phyloP scores from a whole-genome alignment of 2,113 vertebrate species.

The Centropus unirufus region DNA sequence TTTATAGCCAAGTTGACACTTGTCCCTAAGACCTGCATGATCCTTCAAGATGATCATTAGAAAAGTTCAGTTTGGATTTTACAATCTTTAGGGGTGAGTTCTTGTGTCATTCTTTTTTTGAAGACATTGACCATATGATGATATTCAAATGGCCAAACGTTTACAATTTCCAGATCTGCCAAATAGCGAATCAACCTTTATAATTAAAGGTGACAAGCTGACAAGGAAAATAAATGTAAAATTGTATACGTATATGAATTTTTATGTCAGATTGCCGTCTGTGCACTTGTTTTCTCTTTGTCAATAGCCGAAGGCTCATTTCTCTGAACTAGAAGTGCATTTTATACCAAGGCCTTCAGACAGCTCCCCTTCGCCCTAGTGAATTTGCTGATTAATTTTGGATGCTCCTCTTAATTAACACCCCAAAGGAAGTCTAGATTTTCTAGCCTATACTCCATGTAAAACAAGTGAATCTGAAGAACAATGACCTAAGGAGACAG shows the following conservation, averaged over 20 bases:
- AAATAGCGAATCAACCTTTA: conserved; percentile 97
- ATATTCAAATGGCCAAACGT: conserved; percentile 89
- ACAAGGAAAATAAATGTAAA: conserved; percentile 99
- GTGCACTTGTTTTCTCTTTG: conserved; percentile 89
- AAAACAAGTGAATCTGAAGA: conserved; percentile 88
- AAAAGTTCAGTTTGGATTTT: conserved; percentile 8
- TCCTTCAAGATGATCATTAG: neutral
- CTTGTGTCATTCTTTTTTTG: conserved; percentile 72
- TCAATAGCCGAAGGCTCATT: conserved; percentile 94
- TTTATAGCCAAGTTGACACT: neutral
- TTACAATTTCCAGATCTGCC: conserved; percentile 87
- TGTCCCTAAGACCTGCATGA: neutral
- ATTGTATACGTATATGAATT: conserved; percentile 96
- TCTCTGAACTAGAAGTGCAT: conserved; percentile 83
- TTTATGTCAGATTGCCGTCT: conserved; percentile 97
- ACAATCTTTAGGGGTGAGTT: neutral
- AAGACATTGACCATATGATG: conserved; percentile 86
- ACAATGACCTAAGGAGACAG: conserved; percentile 94
- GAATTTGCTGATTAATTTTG: conserved; percentile 99
- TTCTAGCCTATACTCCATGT: conserved; percentile 85
- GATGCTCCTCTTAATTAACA: conserved; percentile 99
- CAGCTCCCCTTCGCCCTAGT: conserved; percentile 99
- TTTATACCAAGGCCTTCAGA: conserved; percentile 93
- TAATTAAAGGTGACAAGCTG: conserved; percentile 99
- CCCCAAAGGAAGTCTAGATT: conserved; percentile 95